phyloP scores from a whole-genome alignment of 2,113 vertebrate species.

The Onychorhynchus coronatus region DNA sequence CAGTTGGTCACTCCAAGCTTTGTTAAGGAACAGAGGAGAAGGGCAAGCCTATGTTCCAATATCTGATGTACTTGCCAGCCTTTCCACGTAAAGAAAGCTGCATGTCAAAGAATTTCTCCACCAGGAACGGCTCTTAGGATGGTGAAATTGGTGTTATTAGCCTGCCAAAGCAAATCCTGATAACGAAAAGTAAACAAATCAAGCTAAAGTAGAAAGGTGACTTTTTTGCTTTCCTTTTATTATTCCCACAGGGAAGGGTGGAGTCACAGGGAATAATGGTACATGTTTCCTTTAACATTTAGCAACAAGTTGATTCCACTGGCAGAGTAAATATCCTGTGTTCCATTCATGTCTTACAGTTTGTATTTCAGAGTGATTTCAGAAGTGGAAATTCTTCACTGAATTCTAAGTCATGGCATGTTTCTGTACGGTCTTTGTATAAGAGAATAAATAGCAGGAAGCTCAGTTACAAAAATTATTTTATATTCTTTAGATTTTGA shows the following conservation, averaged over 20 bases:
- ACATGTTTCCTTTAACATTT: neutral
- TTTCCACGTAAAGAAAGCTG: neutral
- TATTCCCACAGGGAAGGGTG: conserved; percentile 13
- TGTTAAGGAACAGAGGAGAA: neutral
- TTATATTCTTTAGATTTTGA: neutral
- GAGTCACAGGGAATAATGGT: neutral
- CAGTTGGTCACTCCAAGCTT: neutral
- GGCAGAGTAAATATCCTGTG: neutral
- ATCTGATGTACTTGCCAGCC: neutral
- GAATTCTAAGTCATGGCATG: neutral
- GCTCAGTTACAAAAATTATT: neutral
- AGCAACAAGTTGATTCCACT: neutral
- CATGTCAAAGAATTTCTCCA: neutral
- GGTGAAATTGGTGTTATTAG: neutral
- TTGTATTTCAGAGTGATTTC: neutral
- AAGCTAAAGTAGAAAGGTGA: neutral
- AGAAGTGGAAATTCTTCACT: neutral
- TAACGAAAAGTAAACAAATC: neutral
- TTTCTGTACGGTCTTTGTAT: neutral
- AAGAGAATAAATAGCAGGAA: neutral
- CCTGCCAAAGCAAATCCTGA: neutral
- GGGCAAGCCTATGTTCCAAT: neutral
- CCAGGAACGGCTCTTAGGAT: neutral
- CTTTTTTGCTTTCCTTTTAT: neutral
- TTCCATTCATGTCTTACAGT: neutral